Conservation (phyloP, 2,113 vertebrate species). For the Datnioides undecimradiatus region DNA sequence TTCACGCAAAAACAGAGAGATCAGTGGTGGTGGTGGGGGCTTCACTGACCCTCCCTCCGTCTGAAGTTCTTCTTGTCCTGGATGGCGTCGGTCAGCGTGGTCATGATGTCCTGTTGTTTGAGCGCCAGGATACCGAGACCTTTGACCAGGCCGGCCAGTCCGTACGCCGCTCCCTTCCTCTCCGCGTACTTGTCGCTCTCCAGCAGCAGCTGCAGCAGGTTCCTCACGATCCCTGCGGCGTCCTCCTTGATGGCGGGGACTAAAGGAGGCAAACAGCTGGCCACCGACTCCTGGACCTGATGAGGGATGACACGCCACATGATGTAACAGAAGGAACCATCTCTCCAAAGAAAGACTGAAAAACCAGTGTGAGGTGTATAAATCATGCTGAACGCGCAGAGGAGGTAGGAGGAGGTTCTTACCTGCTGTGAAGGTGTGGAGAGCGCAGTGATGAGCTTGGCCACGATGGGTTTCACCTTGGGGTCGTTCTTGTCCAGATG, state of each 20-base stretch:
- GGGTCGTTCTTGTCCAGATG: slow-evolving; percentile 98
- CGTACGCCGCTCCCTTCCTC: slow-evolving; percentile 95
- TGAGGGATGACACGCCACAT: not conserved
- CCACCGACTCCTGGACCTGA: slow-evolving; percentile 97
- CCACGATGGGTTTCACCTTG: slow-evolving; percentile 98
- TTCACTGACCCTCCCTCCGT: slow-evolving; percentile 90
- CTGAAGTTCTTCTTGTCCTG: slow-evolving; percentile 99
- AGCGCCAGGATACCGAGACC: slow-evolving; percentile 97
- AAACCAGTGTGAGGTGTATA: too few relatives aligned
- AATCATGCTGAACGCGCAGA: not conserved
- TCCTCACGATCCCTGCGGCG: slow-evolving; percentile 94
- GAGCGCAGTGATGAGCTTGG: slow-evolving; percentile 96
- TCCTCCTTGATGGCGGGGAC: slow-evolving; percentile 98
- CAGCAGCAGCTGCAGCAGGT: slow-evolving; percentile 93
- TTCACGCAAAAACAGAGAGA: not conserved
- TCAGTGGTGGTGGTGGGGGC: too few relatives aligned
- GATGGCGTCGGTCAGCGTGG: slow-evolving; percentile 94
- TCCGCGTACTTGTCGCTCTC: slow-evolving; percentile 98
- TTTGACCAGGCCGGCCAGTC: slow-evolving; percentile 96
- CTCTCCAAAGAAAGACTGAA: not conserved
- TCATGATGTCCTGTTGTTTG: slow-evolving; percentile 99
- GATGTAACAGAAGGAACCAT: not conserved
- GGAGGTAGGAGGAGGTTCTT: not conserved
- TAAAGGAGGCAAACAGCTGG: slow-evolving; percentile 94
- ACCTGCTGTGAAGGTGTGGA: slow-evolving; percentile 98